Conservation (phyloP, 2,797 vertebrate species). For the Pseudocheirus occidentalis region DNA sequence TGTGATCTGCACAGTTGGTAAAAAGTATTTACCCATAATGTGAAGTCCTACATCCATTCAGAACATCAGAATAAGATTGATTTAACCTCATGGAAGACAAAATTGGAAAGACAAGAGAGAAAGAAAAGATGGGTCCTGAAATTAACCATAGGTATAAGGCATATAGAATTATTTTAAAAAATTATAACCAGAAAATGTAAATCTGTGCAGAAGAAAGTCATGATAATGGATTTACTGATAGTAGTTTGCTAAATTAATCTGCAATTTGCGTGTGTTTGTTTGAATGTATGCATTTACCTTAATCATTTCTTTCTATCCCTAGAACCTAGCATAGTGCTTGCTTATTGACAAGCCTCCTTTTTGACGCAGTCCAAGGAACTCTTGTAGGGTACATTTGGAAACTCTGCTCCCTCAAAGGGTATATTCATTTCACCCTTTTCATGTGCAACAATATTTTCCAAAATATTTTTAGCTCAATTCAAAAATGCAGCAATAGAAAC, state of each 20-base stretch:
- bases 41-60: not conserved
- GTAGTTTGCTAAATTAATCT: not conserved
- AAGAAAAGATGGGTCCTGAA: not conserved
- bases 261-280: not conserved
- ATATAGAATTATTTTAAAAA: not conserved
- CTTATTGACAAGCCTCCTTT: not conserved
- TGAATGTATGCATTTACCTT: not conserved
- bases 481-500: not conserved
- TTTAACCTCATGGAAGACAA: not conserved
- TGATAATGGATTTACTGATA: not conserved
- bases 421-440: not conserved
- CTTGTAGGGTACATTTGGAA: too few relatives aligned
- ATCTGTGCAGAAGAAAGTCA: not conserved
- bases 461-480: constrained; percentile 5
- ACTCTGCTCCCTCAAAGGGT: too few relatives aligned
- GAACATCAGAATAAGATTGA: not conserved
- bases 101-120: not conserved
- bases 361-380: not conserved
- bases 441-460: not conserved
- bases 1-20: not conserved
- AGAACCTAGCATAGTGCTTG: not conserved
- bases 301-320: not conserved
- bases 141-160: not conserved
- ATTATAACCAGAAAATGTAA: not conserved
- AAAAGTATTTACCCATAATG: not conserved